Base-by-base conservation (phyloP, 2,113 vertebrate species). In the Perca schrenkii region DNA sequence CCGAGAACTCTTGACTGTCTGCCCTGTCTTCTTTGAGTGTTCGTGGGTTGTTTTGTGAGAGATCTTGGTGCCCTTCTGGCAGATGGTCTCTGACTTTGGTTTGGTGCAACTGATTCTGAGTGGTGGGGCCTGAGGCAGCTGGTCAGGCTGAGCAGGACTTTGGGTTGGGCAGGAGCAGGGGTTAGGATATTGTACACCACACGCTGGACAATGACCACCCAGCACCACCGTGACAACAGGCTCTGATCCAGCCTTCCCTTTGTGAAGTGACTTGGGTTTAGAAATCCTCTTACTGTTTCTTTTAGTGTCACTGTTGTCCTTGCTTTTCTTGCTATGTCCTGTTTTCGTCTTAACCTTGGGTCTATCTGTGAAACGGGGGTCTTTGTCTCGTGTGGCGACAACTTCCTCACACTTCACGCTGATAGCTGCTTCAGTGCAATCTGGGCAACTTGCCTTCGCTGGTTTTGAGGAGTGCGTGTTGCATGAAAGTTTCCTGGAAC, bases 321-420 rank as follows among this genome's bases (percentile, higher is more conserved):
- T 82, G 21, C n/a, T 83, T 57, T 89, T 83, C 17, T 95, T 95
- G 0, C 76, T 58, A 1, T 81, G 92, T 43, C 87, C 92, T 2
- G 66, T 85, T 96, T 97, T 95, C 80, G 92, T 97, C 93, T 97
- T 98, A 10, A 96, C 95, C 85, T 96, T 97, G 2, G 93, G 96
- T 84, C 94, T 96, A 47, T 96, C 95, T 81, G 93, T 95, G 86
- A 95, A 94, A 79, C 92, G 68, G 43, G 88, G 84, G n/a, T 96
- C 94, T 86, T 88, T 93, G n/a, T 87, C 88, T 56, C 88, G 86
- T 0, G 84, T 77, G 0, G 88, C 86, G 25, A 78, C 84, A 0
- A 71, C 84, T 2, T 91, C 91, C 43, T 95, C 95, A 19, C 86
- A 92, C 72, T 97, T 95, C 8, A 93, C 93, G 21, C 64, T 87